Evolutionary conservation across 2,797 vertebrate species (phyloP), one percentile per base, ranked within the genome.

Genomic region (Esox lucius): DNA sequence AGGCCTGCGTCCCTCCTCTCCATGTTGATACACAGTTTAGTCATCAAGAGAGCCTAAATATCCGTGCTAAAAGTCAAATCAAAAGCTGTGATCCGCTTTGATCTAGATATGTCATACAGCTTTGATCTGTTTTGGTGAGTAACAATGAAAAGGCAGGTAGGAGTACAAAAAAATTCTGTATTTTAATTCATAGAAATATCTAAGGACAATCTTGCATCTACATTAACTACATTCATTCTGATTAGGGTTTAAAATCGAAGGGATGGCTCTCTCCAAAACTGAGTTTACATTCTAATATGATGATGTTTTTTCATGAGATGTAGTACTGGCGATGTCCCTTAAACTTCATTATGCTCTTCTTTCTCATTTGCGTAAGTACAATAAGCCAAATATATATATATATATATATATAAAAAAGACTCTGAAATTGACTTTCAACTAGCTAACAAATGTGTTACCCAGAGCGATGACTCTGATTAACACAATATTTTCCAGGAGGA

Each of bases 21-120:
- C 73, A 62, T 69, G 56, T 24, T 11, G 83, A 81, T 53, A 75
- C 49, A 17, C 68, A 74, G 64, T 84, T 85, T 84, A 92, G 75
- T 92, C 90, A 92, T 77, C 73, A 64, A 68, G 78, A 78, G 80
- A 70, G 74, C 72, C 81, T 75, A 86, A 85, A 78, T 6, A 35
- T 24, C 56, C 22, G 24, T 61, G 56, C 24, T 61, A 24, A 22
- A 24, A 26, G 56, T 61, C 2, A 24, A 61, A 11, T 26, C 56
- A 12, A 61, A 24, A 61, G 56, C 56, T 12, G 61, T 24, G 22
- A 61, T 61, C 22, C 42, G 6, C 42, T 46, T 46, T 46, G 42
- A 46, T 46, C 42, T 46, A 11, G 13, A 13, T 13, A 46, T 12
- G 42, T 46, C 12, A 11, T 61, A 61, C n/a, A 61, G 22, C 56